These are phyloP conservation scores for Cynopterus brachyotis DNA, from an alignment of 2,113 vertebrate genomes.

Conservation along the genomic window DNA sequence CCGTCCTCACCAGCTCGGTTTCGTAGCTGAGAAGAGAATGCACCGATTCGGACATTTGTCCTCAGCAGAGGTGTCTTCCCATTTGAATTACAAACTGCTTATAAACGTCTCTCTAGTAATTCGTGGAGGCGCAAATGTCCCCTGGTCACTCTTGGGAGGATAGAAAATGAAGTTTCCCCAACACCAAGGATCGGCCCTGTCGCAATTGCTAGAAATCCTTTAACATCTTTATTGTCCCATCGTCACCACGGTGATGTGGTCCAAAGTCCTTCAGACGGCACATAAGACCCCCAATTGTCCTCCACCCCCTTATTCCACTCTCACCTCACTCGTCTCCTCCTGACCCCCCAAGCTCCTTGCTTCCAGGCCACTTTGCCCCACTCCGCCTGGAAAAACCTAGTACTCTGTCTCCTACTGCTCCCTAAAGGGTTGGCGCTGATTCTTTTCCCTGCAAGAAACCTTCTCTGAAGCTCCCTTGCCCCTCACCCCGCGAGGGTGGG, in stretches of 20 bases:
- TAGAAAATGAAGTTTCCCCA: neutral
- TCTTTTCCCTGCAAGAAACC: neutral
- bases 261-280: neutral
- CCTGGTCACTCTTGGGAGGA: no score
- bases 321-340: neutral
- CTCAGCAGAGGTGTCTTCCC: neutral
- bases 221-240: neutral
- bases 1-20: neutral
- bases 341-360: neutral
- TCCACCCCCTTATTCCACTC: neutral
- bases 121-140: neutral
- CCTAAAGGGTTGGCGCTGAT: neutral
- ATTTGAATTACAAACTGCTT: neutral
- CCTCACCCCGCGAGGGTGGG: neutral
- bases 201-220: neutral
- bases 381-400: neutral
- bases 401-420: no score
- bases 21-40: neutral
- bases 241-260: neutral
- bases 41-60: neutral
- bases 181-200: neutral
- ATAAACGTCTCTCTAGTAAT: neutral
- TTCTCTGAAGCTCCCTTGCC: neutral
- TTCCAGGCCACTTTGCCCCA: no score
- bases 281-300: rapidly evolving